Percentiles rank a stretch among this genome's conserved stretches.
phyloP scores from a whole-genome alignment of 2,797 vertebrate genomes.

The Phalloptychus januarius region DNA sequence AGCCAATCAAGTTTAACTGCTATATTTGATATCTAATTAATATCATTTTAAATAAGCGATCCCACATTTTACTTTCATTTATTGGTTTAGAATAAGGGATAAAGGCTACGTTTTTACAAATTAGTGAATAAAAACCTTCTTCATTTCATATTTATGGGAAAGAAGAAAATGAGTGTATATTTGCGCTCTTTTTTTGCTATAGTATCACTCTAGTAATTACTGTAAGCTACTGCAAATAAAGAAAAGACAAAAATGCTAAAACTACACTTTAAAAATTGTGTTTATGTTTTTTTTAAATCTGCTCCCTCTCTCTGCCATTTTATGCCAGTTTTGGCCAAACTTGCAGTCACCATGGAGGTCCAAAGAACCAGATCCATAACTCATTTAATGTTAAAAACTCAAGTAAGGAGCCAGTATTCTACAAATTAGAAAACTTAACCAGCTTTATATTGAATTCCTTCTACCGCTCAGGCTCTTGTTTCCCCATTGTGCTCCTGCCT shows the following conservation, averaged over 20 bases:
- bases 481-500: neutral
- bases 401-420: neutral
- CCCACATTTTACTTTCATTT: neutral
- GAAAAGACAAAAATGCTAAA: neutral
- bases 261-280: neutral
- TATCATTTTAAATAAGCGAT: neutral
- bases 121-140: neutral
- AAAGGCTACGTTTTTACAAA: neutral
- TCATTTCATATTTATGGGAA: neutral
- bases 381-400: neutral
- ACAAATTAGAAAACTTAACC: neutral
- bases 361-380: neutral
- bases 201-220: neutral
- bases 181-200: neutral
- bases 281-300: neutral
- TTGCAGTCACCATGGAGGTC: neutral
- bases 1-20: neutral
- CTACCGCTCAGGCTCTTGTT: neutral
- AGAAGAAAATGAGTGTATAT: neutral
- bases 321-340: neutral
- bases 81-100: neutral
- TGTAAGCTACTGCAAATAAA: neutral
- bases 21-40: neutral
- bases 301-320: neutral
- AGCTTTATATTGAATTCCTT: neutral